These are phyloP conservation scores for Heliconius eleuchia DNA, from an alignment of 1,140 invertebrate genomes.

Conservation along the genomic window DNA sequence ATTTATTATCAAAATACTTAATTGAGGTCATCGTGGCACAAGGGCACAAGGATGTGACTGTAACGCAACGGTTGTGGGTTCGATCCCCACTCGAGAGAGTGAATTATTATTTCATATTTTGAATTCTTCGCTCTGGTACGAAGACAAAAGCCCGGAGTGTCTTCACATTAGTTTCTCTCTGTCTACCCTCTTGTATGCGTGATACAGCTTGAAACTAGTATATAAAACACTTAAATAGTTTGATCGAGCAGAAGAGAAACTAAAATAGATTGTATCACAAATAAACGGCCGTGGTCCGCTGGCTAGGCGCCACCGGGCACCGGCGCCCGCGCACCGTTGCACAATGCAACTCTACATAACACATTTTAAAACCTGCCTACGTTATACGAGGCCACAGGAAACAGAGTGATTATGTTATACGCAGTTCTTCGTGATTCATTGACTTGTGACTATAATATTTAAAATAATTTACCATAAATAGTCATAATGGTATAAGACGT, in stretches of 20 bases:
- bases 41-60: no score
- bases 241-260: conserved; percentile 34
- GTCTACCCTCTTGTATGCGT: no score
- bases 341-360: conserved; percentile 42
- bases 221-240: conserved; percentile 19
- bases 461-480: background rate
- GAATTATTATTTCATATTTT: no score
- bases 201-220: no score
- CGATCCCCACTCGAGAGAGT: no score
- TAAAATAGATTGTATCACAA: conserved; percentile 46
- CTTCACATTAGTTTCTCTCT: no score
- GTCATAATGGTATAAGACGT: no score
- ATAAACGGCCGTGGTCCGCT: conserved; percentile 64
- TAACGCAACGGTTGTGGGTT: no score
- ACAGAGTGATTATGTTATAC: background rate
- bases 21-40: background rate
- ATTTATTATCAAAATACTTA: conserved; percentile 16
- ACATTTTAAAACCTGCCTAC: conserved; percentile 9
- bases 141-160: no score
- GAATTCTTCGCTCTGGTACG: no score
- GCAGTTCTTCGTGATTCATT: background rate
- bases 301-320: conserved; percentile 65
- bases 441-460: background rate
- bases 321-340: conserved; percentile 46
- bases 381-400: background rate